Evolutionary conservation across 2,113 vertebrate species (phyloP).

Genomic region (Ranitomeya imitator): DNA sequence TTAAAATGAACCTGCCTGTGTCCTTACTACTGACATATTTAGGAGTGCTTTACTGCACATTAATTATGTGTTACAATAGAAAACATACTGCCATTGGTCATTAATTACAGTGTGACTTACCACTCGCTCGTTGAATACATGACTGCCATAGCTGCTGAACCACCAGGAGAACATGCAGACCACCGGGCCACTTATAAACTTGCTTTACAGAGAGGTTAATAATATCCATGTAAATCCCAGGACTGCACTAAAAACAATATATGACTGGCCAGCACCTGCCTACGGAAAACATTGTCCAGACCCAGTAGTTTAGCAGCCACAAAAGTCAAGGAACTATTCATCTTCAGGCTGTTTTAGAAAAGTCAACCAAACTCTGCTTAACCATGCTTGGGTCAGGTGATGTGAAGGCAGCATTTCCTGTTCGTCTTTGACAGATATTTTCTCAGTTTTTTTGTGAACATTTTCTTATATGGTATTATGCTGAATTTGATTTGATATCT

Average conservation of each 20-base stretch:
- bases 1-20: background rate
- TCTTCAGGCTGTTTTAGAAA: background rate
- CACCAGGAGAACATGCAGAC: background rate
- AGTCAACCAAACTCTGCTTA: background rate
- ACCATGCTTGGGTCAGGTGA: background rate
- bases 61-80: background rate
- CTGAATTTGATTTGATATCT: background rate
- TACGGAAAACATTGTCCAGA: conserved; percentile 16
- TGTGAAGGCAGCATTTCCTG: background rate
- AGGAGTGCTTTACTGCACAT: background rate
- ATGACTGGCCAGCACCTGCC: background rate
- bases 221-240: background rate
- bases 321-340: background rate
- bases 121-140: background rate
- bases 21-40: background rate
- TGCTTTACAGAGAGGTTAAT: conserved; percentile 18
- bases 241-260: background rate
- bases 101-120: background rate
- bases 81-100: background rate
- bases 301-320: background rate
- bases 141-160: background rate
- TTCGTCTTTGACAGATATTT: background rate
- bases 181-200: background rate
- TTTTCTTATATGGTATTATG: background rate
- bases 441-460: background rate